These are phyloP conservation scores for Amphipyra berbera DNA, from an alignment of 2,888 invertebrate genomes.

Conservation along the genomic window DNA sequence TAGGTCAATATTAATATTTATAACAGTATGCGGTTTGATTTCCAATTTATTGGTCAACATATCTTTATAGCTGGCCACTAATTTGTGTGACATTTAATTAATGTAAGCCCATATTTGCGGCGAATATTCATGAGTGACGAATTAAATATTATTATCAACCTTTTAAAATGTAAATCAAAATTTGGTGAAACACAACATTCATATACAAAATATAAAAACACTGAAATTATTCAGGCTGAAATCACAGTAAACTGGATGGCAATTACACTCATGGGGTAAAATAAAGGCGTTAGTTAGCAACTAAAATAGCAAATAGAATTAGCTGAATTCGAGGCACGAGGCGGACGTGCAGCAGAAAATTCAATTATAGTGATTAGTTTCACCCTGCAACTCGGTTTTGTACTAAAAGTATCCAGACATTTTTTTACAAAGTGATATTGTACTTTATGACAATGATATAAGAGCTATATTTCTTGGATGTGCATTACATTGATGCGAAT, in stretches of 20 bases:
- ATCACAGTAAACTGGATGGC: slow-evolving; percentile 60
- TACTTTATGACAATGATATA: slow-evolving; percentile 56
- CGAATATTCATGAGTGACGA: slow-evolving; percentile 41
- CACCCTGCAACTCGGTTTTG: slow-evolving; percentile 78
- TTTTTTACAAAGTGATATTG: slow-evolving; percentile 56
- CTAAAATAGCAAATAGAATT: slow-evolving; percentile 79
- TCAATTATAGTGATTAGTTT: slow-evolving; percentile 86
- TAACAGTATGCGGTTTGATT: slow-evolving; percentile 30
- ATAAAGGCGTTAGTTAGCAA: slow-evolving; percentile 77
- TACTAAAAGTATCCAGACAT: slow-evolving; percentile 68
- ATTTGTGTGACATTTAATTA: slow-evolving; percentile 48
- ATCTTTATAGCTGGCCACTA: slow-evolving; percentile 32
- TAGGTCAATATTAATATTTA: slow-evolving; percentile 21
- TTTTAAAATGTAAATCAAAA: slow-evolving; percentile 46
- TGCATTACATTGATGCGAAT: slow-evolving; percentile 59
- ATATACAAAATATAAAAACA: slow-evolving; percentile 17
- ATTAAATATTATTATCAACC: slow-evolving; percentile 36
- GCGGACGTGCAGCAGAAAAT: slow-evolving; percentile 80
- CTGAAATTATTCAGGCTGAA: slow-evolving; percentile 49
- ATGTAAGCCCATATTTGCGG: slow-evolving; percentile 43
- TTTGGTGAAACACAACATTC: slow-evolving; percentile 16
- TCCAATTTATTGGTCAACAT: slow-evolving; percentile 43
- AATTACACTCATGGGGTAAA: slow-evolving; percentile 73
- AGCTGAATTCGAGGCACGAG: slow-evolving; percentile 81
- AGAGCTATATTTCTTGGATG: slow-evolving; percentile 39